Evolutionary conservation across 2,113 vertebrate species (phyloP).

Genomic region (Periophthalmodon schlosseri): DNA sequence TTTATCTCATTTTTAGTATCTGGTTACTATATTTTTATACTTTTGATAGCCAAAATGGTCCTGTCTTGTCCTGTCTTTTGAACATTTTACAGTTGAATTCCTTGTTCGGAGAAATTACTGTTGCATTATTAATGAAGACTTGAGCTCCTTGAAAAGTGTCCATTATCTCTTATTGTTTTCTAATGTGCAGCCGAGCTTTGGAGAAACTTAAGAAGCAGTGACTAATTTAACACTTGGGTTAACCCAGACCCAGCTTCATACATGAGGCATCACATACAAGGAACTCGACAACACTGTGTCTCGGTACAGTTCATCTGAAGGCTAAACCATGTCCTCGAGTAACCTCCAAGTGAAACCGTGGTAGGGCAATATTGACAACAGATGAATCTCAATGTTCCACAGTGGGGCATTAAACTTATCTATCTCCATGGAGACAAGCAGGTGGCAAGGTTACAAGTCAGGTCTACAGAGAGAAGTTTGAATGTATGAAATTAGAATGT

Average conservation of each 20-base stretch:
- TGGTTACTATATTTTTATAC: no score
- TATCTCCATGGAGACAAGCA: no score
- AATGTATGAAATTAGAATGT: no score
- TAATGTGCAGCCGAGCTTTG: background rate
- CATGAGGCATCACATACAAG: background rate
- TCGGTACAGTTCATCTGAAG: conserved; percentile 33
- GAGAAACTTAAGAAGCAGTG: background rate
- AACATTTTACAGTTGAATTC: background rate
- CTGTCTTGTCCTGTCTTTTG: no score
- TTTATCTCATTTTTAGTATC: no score
- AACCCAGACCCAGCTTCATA: conserved; percentile 8
- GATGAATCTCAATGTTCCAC: no score
- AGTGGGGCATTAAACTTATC: no score
- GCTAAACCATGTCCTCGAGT: conserved; percentile 4
- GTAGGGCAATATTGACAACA: no score
- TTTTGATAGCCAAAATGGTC: no score
- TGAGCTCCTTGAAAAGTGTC: background rate
- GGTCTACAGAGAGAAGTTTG: no score
- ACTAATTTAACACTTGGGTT: conserved; percentile 13
- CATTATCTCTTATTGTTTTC: background rate
- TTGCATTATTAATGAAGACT: background rate
- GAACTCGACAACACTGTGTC: conserved; percentile 13
- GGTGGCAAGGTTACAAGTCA: no score
- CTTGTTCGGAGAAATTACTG: background rate
- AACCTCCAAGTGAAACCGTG: conserved; percentile 9